Evolutionary conservation across 2,113 vertebrate genomes (phyloP).

Genomic region (Oostethus manadensis): DNA sequence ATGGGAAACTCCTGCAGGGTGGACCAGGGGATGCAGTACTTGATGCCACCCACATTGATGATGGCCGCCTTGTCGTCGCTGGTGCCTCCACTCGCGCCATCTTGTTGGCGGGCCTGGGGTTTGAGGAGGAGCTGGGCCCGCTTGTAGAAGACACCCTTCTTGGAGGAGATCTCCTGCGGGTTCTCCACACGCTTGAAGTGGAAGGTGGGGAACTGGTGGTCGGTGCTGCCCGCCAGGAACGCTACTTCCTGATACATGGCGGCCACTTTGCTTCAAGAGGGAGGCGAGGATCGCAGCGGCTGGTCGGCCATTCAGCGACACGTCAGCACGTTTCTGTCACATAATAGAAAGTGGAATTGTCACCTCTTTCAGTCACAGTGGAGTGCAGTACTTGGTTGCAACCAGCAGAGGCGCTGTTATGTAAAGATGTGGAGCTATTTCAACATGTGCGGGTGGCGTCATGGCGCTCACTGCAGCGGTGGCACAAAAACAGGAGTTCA

Average conservation of each 20-base stretch:
- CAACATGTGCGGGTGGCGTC: too few relatives aligned
- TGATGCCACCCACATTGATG: slow-evolving; percentile 92
- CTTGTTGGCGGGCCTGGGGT: slow-evolving; percentile 60
- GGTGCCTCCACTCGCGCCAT: slow-evolving; percentile 29
- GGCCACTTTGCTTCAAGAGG: slow-evolving; percentile 33
- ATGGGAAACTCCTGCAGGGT: slow-evolving; percentile 89
- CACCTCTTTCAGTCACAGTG: too few relatives aligned
- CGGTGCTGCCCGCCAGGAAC: slow-evolving; percentile 76
- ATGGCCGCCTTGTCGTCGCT: slow-evolving; percentile 72
- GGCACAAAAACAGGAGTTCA: too few relatives aligned
- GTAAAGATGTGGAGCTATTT: too few relatives aligned
- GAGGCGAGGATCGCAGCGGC: not conserved
- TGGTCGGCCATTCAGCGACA: slow-evolving; percentile 53
- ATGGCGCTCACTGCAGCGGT: too few relatives aligned
- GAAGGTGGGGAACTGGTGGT: slow-evolving; percentile 77
- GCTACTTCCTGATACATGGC: slow-evolving; percentile 83
- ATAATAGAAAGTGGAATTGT: not conserved
- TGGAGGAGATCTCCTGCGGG: slow-evolving; percentile 73
- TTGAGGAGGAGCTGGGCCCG: slow-evolving; percentile 75
- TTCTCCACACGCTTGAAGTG: slow-evolving; percentile 77
- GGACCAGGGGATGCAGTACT: slow-evolving; percentile 90
- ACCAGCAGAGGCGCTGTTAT: too few relatives aligned
- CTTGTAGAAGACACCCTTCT: slow-evolving; percentile 85
- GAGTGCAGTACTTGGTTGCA: too few relatives aligned
- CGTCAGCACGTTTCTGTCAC: slow-evolving; percentile 44